Base-by-base conservation (phyloP, 2,113 vertebrate species). In the Lepus americanus region DNA sequence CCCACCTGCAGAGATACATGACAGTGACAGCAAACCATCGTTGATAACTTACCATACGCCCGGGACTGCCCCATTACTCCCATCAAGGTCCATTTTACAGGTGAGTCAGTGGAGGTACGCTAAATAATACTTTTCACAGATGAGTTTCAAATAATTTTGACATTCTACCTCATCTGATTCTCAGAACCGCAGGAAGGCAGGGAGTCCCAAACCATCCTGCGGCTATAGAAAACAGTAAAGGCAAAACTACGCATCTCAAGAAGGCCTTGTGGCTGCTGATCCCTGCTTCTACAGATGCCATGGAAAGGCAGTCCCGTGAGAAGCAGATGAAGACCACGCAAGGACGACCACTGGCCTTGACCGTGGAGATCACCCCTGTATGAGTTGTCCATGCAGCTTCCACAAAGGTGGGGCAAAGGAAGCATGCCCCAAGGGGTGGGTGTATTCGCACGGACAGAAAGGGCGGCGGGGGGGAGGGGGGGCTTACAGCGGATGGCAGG, bases 211-310 rank as follows among this genome's bases (percentile, higher is more conserved):
- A 44, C 59, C 10, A 25, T 23, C 63, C n/a, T 74, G 8, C 19
- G 1, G 76, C 16, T 51, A 63, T 4, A 33, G 6, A 14, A 7
- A 61, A 72, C 1, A 2, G 31, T 33, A 3, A 66, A 0, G 9
- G 72, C n/a, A 44, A 39, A 69, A 59, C 20, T 31, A 1, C 0
- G 14, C 39, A 51, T 0, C 20, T 44, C 29, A 36, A 33, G 20
- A 2, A 16, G 49, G 49, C 51, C n/a, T 44, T 4, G 9, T 17
- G 87, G 76, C 27, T 17, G 25, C 33, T 8, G 4, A 49, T 4
- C 5, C 1, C 33, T 5, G 7, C 39, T 29, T 61, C 36, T 14
- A 29, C 0, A 66, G 44, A 55, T 0, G 29, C 17, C 3, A 55
- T 59, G 19, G 10, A 19, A 63, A 89, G 90, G 49, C 61, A 31